These are phyloP conservation scores for Plodia interpunctella DNA, from an alignment of 1,140 invertebrate genomes.

Conservation along the genomic window DNA sequence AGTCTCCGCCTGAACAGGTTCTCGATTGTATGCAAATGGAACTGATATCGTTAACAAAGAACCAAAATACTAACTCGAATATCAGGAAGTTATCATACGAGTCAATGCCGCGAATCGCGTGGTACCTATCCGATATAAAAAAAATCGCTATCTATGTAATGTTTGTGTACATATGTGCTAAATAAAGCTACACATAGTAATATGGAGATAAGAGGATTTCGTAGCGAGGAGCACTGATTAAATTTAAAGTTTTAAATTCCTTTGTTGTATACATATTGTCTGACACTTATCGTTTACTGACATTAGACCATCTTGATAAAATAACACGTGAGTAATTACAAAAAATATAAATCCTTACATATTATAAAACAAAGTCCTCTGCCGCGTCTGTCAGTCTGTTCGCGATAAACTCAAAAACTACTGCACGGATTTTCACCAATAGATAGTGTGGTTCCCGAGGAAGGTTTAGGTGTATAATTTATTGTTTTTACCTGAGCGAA, in stretches of 20 bases:
- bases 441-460: too few species aligned
- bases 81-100: neutral
- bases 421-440: too few species aligned
- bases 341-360: too few species aligned
- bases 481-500: too few species aligned
- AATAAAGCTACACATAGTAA: slow-evolving; percentile 1
- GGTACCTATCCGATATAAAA: neutral
- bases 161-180: neutral
- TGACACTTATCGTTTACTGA: slow-evolving; percentile 1
- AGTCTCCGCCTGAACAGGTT: neutral
- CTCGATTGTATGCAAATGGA: slow-evolving; percentile 3
- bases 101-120: neutral
- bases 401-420: too few species aligned
- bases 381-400: too few species aligned
- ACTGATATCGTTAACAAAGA: neutral
- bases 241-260: neutral
- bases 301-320: neutral
- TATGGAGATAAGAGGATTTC: neutral
- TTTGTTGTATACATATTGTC: neutral
- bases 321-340: too few species aligned
- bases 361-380: too few species aligned
- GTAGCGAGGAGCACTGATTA: slow-evolving; percentile 3
- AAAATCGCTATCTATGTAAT: neutral
- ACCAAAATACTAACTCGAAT: neutral
- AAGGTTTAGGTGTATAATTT: too few species aligned